phyloP scores from a whole-genome alignment of 2,888 invertebrate species.

The Acleris holmiana region DNA sequence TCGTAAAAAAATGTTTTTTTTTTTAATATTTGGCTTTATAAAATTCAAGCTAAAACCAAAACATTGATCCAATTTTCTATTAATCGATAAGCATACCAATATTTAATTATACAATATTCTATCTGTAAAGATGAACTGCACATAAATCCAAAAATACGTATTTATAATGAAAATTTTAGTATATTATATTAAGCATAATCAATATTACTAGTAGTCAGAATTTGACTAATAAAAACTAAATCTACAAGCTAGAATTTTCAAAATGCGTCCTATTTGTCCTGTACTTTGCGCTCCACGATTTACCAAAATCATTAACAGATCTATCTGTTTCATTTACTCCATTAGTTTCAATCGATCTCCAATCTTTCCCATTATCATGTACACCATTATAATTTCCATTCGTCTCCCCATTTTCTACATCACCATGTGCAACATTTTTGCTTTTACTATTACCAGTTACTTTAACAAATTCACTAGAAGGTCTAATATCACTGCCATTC shows the following conservation, averaged over 20 bases:
- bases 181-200: neutral
- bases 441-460: too few species aligned
- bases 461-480: too few species aligned
- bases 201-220: neutral
- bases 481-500: too few species aligned
- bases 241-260: slow-evolving; percentile 64
- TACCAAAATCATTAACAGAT: slow-evolving; percentile 16
- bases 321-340: slow-evolving; percentile 41
- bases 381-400: slow-evolving; percentile 16
- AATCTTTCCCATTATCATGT: slow-evolving; percentile 33
- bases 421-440: neutral
- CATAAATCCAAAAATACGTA: too few species aligned
- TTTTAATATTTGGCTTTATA: too few species aligned
- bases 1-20: too few species aligned
- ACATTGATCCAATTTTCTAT: too few species aligned
- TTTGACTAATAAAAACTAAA: neutral
- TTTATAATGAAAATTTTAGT: too few species aligned
- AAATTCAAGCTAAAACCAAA: too few species aligned
- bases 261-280: slow-evolving; percentile 49
- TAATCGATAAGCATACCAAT: too few species aligned
- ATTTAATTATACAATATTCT: too few species aligned
- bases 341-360: slow-evolving; percentile 39
- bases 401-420: neutral
- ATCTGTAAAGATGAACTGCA: too few species aligned
- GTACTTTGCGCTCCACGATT: slow-evolving; percentile 58